These are phyloP conservation scores for Aspidapion aeneum DNA, from an alignment of 2,888 invertebrate species.

Conservation along the genomic window DNA sequence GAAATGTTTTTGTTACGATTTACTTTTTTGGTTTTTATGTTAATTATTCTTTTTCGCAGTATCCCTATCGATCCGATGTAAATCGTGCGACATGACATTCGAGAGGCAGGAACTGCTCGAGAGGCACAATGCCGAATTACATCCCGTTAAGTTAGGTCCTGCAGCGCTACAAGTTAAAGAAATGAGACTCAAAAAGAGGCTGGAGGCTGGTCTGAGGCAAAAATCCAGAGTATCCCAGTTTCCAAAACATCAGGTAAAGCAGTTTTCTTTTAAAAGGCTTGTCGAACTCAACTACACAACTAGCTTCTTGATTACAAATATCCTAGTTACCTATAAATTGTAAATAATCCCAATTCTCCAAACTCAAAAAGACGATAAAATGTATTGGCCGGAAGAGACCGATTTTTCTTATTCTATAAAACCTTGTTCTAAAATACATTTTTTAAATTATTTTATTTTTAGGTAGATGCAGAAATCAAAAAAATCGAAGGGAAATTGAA, in stretches of 20 bases:
- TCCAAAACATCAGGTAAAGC: neutral
- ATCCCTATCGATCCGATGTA: neutral
- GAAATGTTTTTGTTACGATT: no score
- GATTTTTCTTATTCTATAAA: no score
- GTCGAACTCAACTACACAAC: no score
- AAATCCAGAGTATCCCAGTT: neutral
- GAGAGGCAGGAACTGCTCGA: neutral
- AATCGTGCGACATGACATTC: neutral
- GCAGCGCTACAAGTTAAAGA: neutral
- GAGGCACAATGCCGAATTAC: neutral
- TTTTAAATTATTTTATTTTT: no score
- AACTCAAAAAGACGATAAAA: no score
- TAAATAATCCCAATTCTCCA: no score
- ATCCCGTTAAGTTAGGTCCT: neutral
- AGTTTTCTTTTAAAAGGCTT: no score
- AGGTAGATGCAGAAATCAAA: neutral
- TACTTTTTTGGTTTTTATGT: slow-evolving; percentile 16
- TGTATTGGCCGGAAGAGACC: no score
- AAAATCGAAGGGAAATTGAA: neutral
- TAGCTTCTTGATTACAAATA: no score
- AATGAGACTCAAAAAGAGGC: neutral
- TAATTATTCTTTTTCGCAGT: no score
- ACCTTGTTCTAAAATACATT: no score
- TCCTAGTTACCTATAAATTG: no score
- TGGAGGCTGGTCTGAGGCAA: neutral